Percentiles rank a stretch among this genome's conserved stretches.
phyloP scores from a whole-genome alignment of 2,113 vertebrate genomes.

The Rissa tridactyla region DNA sequence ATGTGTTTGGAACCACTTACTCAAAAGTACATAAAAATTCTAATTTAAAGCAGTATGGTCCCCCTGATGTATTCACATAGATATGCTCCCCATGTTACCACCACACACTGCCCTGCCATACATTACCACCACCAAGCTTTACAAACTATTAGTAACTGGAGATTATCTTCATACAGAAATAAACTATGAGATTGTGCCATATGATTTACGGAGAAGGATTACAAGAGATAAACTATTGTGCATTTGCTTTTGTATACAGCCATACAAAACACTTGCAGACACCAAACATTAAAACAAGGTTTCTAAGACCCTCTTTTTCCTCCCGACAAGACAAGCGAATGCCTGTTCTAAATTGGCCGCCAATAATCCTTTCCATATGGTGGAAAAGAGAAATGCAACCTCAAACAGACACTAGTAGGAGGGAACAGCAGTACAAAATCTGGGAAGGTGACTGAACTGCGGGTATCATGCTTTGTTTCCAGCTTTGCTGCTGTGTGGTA shows the following conservation, averaged over 20 bases:
- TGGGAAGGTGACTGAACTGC: background rate
- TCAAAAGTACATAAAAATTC: background rate
- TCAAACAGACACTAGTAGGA: background rate
- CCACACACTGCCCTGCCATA: background rate
- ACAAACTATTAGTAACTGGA: background rate
- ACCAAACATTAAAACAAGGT: background rate
- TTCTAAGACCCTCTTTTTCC: background rate
- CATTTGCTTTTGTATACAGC: background rate
- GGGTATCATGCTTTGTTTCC: background rate
- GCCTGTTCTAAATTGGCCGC: background rate
- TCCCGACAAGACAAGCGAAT: background rate
- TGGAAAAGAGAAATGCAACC: background rate
- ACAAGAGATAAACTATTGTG: background rate
- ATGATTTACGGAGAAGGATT: background rate
- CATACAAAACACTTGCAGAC: background rate
- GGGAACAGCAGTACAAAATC: background rate
- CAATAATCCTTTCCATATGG: constrained; percentile 11
- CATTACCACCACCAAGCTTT: background rate
- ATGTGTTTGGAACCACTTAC: background rate
- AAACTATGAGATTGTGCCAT: background rate
- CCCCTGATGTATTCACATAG: background rate
- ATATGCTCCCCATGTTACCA: background rate
- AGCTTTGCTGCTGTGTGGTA: background rate
- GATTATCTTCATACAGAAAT: background rate
- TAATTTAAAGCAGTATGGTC: background rate